Conservation (phyloP, 53 echinoderm and acorn worm species). For the Patiria pectinifera region DNA sequence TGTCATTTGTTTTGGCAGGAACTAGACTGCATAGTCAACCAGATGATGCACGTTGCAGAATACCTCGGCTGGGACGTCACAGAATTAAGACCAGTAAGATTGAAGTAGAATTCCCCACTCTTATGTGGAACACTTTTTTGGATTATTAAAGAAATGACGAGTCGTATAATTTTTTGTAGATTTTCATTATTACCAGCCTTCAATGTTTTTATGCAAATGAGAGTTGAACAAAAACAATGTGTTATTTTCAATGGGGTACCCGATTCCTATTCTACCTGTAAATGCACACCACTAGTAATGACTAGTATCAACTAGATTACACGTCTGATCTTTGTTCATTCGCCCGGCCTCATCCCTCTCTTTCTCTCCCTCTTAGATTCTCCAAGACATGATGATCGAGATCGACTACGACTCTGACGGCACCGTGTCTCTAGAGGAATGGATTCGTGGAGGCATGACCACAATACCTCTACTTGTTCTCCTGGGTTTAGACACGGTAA, state of each 20-base stretch:
- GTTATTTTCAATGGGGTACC: too few relatives aligned
- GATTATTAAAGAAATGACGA: too few relatives aligned
- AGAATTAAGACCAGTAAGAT: constrained; percentile 96
- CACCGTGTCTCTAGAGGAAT: constrained; percentile 96
- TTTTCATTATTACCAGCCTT: too few relatives aligned
- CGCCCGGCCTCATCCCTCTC: not conserved
- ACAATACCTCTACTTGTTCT: constrained; percentile 98
- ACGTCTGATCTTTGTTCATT: not conserved
- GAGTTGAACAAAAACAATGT: too few relatives aligned
- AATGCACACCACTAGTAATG: too few relatives aligned
- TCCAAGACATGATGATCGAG: constrained; percentile 99
- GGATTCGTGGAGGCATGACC: constrained; percentile 99
- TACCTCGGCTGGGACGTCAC: constrained; percentile 99
- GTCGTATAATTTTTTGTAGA: too few relatives aligned
- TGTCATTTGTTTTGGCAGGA: constrained; percentile 67
- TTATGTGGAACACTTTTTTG: too few relatives aligned
- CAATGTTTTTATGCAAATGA: too few relatives aligned
- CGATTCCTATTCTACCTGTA: too few relatives aligned
- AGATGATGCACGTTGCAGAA: constrained; percentile 99
- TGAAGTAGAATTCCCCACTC: too few relatives aligned
- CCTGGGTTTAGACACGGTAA: constrained; percentile 95
- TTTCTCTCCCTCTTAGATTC: constrained; percentile 69
- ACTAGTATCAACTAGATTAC: not conserved
- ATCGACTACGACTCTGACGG: constrained; percentile 99
- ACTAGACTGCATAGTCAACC: constrained; percentile 99